These are phyloP conservation scores for Podargus strigoides DNA, from an alignment of 2,797 vertebrate species.

Conservation along the genomic window DNA sequence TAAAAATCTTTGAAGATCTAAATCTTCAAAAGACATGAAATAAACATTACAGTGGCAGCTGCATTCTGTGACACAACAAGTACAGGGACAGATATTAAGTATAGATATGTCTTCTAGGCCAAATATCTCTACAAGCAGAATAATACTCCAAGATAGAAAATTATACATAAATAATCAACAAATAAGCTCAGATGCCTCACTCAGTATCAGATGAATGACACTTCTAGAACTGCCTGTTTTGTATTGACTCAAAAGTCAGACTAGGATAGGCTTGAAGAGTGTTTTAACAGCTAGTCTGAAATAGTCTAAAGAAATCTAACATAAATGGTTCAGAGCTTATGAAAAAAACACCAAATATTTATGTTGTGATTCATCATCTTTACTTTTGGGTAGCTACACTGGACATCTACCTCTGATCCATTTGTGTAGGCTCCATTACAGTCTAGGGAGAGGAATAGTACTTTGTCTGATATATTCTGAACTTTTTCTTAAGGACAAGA, in stretches of 20 bases:
- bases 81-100: not conserved
- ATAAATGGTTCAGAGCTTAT: not conserved
- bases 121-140: not conserved
- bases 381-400: not conserved
- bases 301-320: not conserved
- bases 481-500: not conserved
- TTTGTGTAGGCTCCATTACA: not conserved
- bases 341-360: not conserved
- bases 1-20: not conserved
- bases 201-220: not conserved
- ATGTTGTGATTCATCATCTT: not conserved
- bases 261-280: not conserved
- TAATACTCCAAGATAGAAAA: not conserved
- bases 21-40: not conserved
- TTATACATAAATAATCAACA: not conserved
- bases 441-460: not conserved
- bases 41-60: not conserved
- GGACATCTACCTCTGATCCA: not conserved
- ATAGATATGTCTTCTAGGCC: not conserved
- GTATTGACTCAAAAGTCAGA: not conserved
- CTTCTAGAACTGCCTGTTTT: not conserved
- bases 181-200: not conserved
- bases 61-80: not conserved
- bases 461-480: not conserved
- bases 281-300: not conserved